Conservation (phyloP, 92 coral and sea anemone species). For the Nematostella vectensis region DNA sequence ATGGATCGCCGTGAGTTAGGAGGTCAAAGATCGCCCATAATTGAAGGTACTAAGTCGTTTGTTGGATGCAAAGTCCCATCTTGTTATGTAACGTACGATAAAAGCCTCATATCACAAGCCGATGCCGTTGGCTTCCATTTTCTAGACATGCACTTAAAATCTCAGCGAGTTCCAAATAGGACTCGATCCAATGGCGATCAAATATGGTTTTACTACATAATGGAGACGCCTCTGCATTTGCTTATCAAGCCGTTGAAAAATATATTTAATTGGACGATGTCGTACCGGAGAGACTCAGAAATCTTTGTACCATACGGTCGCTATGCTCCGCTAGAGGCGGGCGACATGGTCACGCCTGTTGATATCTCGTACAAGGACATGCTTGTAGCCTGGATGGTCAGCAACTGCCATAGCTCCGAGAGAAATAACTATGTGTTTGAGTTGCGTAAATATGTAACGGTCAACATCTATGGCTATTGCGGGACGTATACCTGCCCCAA, state of each 20-base stretch:
- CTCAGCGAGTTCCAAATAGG: constrained; percentile 10
- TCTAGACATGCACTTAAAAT: constrained; percentile 26
- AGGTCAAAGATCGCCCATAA: constrained; percentile 15
- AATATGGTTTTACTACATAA: constrained; percentile 68
- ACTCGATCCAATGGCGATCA: constrained; percentile 24
- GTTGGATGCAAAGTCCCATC: constrained; percentile 38
- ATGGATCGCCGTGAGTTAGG: constrained; percentile 35
- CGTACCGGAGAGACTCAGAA: constrained; percentile 61
- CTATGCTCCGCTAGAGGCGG: constrained; percentile 11
- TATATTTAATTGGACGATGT: constrained; percentile 78
- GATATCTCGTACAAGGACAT: constrained; percentile 29
- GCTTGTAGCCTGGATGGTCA: constrained; percentile 70
- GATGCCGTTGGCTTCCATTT: constrained; percentile 79
- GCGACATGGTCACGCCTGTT: constrained; percentile 1
- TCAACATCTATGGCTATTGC: constrained; percentile 51
- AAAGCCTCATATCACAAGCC: constrained; percentile 29
- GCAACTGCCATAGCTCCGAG: constrained; percentile 47
- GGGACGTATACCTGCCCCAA: constrained; percentile 25
- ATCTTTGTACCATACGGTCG: constrained; percentile 57
- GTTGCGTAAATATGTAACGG: constrained; percentile 25
- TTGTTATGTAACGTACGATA: constrained; percentile 52
- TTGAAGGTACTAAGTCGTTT: constrained; percentile 50
- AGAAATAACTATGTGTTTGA: constrained; percentile 39
- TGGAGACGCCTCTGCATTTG: constrained; percentile 46
- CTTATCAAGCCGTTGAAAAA: constrained; percentile 21